These are phyloP conservation scores for Caenorhabditis panamensis DNA, from an alignment of 2,888 invertebrate species.

Conservation along the genomic window DNA sequence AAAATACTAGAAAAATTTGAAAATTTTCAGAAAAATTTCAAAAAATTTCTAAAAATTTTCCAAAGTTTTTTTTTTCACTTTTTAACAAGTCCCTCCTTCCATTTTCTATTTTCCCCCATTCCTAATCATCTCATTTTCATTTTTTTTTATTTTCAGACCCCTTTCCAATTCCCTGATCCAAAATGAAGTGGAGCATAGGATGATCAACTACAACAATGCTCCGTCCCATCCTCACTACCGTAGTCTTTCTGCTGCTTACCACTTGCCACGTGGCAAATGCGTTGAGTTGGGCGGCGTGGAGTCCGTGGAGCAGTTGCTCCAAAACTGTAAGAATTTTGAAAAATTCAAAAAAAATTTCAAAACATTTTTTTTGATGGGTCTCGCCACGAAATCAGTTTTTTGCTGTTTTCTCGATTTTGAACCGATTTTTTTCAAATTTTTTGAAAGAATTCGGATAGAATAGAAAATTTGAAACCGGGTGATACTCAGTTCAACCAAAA, in stretches of 20 bases:
- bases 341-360: too few relatives aligned
- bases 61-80: background rate
- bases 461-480: too few relatives aligned
- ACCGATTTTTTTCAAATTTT: too few relatives aligned
- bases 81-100: slow-evolving; percentile 12
- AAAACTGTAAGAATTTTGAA: slow-evolving; percentile 70
- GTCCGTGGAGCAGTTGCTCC: slow-evolving; percentile 73
- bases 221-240: slow-evolving; percentile 2
- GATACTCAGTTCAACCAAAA: too few relatives aligned
- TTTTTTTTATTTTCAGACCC: background rate
- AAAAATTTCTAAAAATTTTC: background rate
- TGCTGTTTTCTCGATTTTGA: too few relatives aligned
- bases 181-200: slow-evolving; percentile 6
- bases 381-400: too few relatives aligned
- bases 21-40: too few relatives aligned
- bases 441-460: too few relatives aligned
- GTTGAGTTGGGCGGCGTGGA: slow-evolving; percentile 72
- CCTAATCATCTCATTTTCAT: background rate
- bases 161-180: slow-evolving; percentile 1
- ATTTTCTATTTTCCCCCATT: slow-evolving; percentile 21
- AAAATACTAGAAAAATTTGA: too few relatives aligned
- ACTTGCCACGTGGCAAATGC: slow-evolving; percentile 29
- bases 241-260: slow-evolving; percentile 29
- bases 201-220: background rate
- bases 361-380: too few relatives aligned